Evolutionary conservation across 1,140 invertebrate species (phyloP), one percentile per base, ranked within the genome.

Genomic region (Drosophila navojoa): DNA sequence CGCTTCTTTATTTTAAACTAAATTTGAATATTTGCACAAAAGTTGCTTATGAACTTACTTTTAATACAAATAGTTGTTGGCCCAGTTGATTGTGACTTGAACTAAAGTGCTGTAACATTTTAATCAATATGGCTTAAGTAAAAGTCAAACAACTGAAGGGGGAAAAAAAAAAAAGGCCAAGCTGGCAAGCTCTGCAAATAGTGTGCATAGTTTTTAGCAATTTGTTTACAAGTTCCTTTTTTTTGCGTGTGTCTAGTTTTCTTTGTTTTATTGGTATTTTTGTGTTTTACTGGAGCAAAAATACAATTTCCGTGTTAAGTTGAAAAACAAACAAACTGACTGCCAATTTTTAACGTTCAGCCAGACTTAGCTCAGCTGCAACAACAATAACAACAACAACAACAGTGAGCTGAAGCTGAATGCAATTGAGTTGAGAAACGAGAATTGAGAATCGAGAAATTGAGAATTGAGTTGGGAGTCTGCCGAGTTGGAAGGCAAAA

Each of bases 271-370:
- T 60, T n/a, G 58, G 32, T 50, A 49, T 72, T 66, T 53, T 22
- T 68, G 60, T 32, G 38, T 63, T 29, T 63, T 60, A 57, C 25
- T 66, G 10, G 45, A 42, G 64, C 68, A 70, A 71, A 86, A 89
- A 87, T 82, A 89, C 84, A 87, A 89, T 87, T 87, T 89, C 76
- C 79, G 82, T 69, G 84, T 78, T 87, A 87, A 87, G 84, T 89
- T 82, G 79, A 71, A 87, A 87, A 87, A 87, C 82, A 87, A 87
- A 87, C 84, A 79, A 87, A 82, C 63, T 59, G 72, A 73, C 84
- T 82, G 82, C 84, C 82, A 87, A 87, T 89, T 87, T 89, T 82
- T 79, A 82, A 82, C 84, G 79, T 87, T 89, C 71, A 76, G 76
- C 71, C 71, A 87, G 79, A 87, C 68, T 81, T 67, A 72, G 67